Evolutionary conservation across 2,797 vertebrate species (phyloP).

Genomic region (Crenuchus spilurus): DNA sequence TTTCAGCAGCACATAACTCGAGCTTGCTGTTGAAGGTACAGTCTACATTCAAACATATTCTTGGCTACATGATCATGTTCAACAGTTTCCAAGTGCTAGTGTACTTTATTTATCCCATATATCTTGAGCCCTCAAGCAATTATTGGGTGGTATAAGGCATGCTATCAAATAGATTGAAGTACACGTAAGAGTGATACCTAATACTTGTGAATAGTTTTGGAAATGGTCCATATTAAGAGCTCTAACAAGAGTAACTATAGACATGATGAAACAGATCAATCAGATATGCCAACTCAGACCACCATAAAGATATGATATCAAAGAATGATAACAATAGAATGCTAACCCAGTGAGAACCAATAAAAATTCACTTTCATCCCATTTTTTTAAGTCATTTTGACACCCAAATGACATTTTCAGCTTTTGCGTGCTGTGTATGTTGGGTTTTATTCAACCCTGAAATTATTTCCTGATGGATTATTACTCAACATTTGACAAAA

Average conservation of each 20-base stretch:
- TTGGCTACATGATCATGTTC: slow-evolving; percentile 37
- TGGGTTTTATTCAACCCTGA: slow-evolving; percentile 16
- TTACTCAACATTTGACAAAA: not conserved
- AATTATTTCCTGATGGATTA: slow-evolving; percentile 39
- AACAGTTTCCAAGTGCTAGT: slow-evolving; percentile 46
- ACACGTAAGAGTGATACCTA: slow-evolving; percentile 14
- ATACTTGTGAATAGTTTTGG: slow-evolving; percentile 12
- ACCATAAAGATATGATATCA: not conserved
- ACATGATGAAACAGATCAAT: slow-evolving; percentile 57
- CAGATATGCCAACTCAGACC: slow-evolving; percentile 66
- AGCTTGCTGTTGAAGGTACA: slow-evolving; percentile 33
- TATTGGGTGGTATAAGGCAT: slow-evolving; percentile 17
- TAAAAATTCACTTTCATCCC: not conserved
- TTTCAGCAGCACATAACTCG: slow-evolving; percentile 41
- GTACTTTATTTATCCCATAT: slow-evolving; percentile 36
- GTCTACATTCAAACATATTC: slow-evolving; percentile 34
- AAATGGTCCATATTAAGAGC: slow-evolving; percentile 33
- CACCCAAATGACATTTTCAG: slow-evolving; percentile 5
- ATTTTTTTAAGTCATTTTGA: slow-evolving; percentile 52
- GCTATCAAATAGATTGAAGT: slow-evolving; percentile 16
- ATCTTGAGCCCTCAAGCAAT: slow-evolving; percentile 16
- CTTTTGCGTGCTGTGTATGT: slow-evolving; percentile 36
- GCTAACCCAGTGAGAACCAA: not conserved
- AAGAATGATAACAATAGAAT: not conserved
- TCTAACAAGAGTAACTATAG: not conserved